Conservation (phyloP, 2,113 vertebrate genomes). For the Laticauda colubrina region DNA sequence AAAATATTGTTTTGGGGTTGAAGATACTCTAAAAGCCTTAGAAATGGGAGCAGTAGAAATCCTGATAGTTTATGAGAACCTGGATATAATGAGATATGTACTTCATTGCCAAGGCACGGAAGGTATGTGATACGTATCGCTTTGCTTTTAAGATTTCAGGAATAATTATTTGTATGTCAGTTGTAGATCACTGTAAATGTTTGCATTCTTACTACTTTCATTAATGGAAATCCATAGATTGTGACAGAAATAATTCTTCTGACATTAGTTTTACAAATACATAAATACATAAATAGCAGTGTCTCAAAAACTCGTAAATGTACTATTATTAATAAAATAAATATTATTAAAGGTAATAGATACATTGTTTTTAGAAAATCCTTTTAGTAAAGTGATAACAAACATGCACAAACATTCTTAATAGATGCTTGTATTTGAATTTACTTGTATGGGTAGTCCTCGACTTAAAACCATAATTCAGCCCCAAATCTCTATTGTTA, state of each 20-base stretch:
- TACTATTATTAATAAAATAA: neutral
- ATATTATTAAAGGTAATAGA: neutral
- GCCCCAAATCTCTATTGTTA: too few relatives aligned
- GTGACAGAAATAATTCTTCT: neutral
- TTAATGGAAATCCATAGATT: neutral
- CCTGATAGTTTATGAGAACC: slow-evolving; percentile 98
- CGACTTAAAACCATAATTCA: too few relatives aligned
- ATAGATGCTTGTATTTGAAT: neutral
- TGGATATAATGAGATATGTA: slow-evolving; percentile 99
- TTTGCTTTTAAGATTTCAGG: rapidly evolving
- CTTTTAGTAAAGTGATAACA: neutral
- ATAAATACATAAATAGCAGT: neutral
- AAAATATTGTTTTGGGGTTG: slow-evolving; percentile 98
- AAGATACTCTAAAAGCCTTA: slow-evolving; percentile 97
- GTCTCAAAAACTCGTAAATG: neutral
- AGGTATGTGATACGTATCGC: slow-evolving; percentile 65
- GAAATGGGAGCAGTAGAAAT: slow-evolving; percentile 99
- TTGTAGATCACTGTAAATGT: neutral
- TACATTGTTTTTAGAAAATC: neutral
- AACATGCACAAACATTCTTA: neutral
- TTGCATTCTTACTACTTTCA: neutral
- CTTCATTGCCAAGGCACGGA: slow-evolving; percentile 94
- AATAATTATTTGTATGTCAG: neutral
- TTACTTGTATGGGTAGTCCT: neutral
- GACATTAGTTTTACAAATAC: neutral